phyloP scores from a whole-genome alignment of 2,113 vertebrate species.

The Erinaceus europaeus region DNA sequence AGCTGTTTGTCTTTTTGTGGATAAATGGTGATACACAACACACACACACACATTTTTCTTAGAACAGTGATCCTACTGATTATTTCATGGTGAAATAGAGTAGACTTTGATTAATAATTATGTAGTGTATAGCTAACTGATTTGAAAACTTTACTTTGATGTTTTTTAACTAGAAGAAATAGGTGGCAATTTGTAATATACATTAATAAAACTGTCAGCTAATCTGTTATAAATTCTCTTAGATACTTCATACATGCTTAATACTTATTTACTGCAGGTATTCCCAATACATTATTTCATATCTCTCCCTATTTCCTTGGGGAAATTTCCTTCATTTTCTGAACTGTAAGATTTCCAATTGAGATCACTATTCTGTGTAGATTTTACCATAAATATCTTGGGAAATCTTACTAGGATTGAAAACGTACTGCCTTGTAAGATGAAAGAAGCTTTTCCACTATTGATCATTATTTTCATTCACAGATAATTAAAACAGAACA shows the following conservation, averaged over 20 bases:
- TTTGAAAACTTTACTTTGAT: conserved; percentile 44
- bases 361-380: conserved; percentile 41
- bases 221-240: conserved; percentile 14
- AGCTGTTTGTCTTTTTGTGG: conserved; percentile 10
- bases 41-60: not conserved
- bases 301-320: conserved; percentile 7
- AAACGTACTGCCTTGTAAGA: not conserved
- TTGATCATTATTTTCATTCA: conserved; percentile 17
- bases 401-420: conserved; percentile 56
- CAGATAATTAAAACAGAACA: conserved; percentile 24
- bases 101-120: conserved; percentile 36
- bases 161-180: not conserved
- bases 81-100: conserved; percentile 30
- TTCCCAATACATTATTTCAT: not conserved
- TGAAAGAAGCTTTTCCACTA: not conserved
- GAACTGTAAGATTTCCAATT: conserved; percentile 40
- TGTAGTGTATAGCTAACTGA: not conserved
- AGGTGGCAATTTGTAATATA: not conserved
- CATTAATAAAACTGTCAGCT: conserved; percentile 7
- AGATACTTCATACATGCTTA: conserved; percentile 6
- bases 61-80: not conserved
- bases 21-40: not conserved
- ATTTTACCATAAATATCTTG: conserved; percentile 28
- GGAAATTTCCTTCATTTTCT: conserved; percentile 45
- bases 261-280: not conserved